phyloP scores from a whole-genome alignment of 1,140 invertebrate genomes.

The Pissodes strobi region DNA sequence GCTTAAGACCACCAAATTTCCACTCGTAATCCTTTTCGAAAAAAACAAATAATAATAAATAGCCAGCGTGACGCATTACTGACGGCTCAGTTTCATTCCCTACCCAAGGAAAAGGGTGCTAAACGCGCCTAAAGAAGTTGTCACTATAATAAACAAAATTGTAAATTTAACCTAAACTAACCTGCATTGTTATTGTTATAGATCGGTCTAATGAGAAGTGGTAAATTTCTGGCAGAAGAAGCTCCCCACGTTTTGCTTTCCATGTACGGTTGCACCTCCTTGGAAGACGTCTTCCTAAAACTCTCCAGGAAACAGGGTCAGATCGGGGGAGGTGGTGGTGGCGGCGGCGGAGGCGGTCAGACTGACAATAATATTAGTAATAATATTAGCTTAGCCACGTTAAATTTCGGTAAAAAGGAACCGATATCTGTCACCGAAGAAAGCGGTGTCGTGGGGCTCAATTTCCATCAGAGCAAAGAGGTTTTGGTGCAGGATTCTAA shows the following conservation, averaged over 20 bases:
- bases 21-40: too few relatives aligned
- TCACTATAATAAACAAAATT: neutral
- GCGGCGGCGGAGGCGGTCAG: constrained; percentile 16
- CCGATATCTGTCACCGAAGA: constrained; percentile 82
- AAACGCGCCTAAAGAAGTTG: too few relatives aligned
- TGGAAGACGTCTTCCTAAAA: constrained; percentile 95
- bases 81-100: too few relatives aligned
- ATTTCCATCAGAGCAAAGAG: constrained; percentile 89
- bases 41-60: too few relatives aligned
- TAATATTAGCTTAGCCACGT: constrained; percentile 77
- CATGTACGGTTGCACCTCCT: constrained; percentile 79
- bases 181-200: constrained; percentile 50
- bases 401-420: constrained; percentile 80
- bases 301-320: constrained; percentile 68
- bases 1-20: too few relatives aligned
- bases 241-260: constrained; percentile 82
- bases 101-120: too few relatives aligned
- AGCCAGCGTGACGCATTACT: too few relatives aligned
- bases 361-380: constrained; percentile 72
- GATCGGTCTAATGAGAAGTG: constrained; percentile 94
- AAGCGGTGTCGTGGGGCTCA: constrained; percentile 80
- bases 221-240: constrained; percentile 88
- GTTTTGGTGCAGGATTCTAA: constrained; percentile 78
- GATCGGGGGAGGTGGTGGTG: constrained; percentile 26
- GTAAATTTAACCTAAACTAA: neutral